Percentiles rank a stretch among this genome's conserved stretches.
Conservation (phyloP, 2,797 vertebrate genomes). For the Telmatherina bonti region DNA sequence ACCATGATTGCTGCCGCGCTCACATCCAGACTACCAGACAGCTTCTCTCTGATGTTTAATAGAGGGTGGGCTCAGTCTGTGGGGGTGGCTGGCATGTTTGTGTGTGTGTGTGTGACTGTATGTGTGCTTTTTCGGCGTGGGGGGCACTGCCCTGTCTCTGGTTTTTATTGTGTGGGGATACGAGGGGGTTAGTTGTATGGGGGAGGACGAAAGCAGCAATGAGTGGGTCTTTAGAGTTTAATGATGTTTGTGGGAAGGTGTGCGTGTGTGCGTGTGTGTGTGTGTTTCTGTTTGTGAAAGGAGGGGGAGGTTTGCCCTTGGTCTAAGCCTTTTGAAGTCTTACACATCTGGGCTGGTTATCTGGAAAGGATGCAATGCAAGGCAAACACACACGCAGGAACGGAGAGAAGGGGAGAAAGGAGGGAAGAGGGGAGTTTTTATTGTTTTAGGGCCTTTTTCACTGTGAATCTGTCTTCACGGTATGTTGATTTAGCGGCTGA, state of each 20-base stretch:
- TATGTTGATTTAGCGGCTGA: slow-evolving; percentile 42
- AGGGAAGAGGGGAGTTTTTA: slow-evolving; percentile 26
- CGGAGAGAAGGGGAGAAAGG: slow-evolving; percentile 9
- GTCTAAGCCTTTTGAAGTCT: slow-evolving; percentile 77
- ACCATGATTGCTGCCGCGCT: slow-evolving; percentile 75
- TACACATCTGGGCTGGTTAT: slow-evolving; percentile 79
- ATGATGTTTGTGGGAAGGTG: slow-evolving; percentile 82
- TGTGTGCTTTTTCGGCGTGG: slow-evolving; percentile 64
- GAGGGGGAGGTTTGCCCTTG: slow-evolving; percentile 58
- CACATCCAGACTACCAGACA: slow-evolving; percentile 71
- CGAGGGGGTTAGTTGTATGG: slow-evolving; percentile 16
- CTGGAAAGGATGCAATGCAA: slow-evolving; percentile 67
- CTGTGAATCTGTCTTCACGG: slow-evolving; percentile 44
- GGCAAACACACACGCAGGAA: slow-evolving; percentile 50
- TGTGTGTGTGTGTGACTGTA: slow-evolving; percentile 52
- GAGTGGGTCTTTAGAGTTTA: slow-evolving; percentile 79
- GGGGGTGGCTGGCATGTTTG: slow-evolving; percentile 69
- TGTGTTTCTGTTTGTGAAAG: slow-evolving; percentile 68
- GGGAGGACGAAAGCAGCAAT: slow-evolving; percentile 65
- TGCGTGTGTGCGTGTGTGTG: slow-evolving; percentile 54
- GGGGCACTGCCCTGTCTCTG: slow-evolving; percentile 77
- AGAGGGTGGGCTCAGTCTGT: slow-evolving; percentile 72
- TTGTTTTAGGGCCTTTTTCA: slow-evolving; percentile 52
- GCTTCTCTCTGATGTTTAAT: slow-evolving; percentile 79
- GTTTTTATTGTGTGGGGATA: slow-evolving; percentile 76